Percentiles rank a stretch among this genome's conserved stretches.
Conservation (phyloP, 2,797 vertebrate species). For the Channallabes apus region DNA sequence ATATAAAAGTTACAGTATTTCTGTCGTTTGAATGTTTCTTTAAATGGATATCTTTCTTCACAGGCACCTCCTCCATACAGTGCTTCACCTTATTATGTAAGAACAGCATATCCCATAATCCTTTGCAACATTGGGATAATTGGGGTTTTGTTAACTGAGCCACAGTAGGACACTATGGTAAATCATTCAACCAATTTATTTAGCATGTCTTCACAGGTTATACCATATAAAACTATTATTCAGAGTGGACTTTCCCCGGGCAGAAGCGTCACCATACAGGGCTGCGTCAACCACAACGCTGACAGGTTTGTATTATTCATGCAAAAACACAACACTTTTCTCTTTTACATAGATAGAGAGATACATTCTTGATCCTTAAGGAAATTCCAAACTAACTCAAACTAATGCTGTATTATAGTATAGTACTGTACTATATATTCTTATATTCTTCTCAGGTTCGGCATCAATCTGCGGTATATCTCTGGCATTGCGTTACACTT, state of each 20-base stretch:
- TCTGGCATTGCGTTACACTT: slow-evolving; percentile 50
- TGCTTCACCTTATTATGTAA: slow-evolving; percentile 33
- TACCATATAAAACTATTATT: slow-evolving; percentile 53
- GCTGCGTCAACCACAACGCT: slow-evolving; percentile 35
- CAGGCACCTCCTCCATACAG: slow-evolving; percentile 48
- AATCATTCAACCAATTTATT: not conserved
- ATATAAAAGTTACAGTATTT: not conserved
- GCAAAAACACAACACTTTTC: not conserved
- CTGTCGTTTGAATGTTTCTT: not conserved
- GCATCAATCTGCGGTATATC: slow-evolving; percentile 48
- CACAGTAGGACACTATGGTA: not conserved
- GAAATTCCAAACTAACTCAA: not conserved
- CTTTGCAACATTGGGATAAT: not conserved
- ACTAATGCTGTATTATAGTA: not conserved
- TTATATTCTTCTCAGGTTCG: slow-evolving; percentile 37
- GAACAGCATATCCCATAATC: slow-evolving; percentile 17
- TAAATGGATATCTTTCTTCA: not conserved
- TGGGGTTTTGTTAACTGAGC: not conserved
- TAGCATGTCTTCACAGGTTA: slow-evolving; percentile 27
- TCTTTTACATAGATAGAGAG: no score
- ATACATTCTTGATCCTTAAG: no score
- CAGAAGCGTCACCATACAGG: slow-evolving; percentile 41
- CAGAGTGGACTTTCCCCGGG: slow-evolving; percentile 46
- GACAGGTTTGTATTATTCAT: not conserved
- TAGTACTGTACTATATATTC: no score